Conservation (phyloP, 2,888 invertebrate species). For the Eupithecia subfuscata region DNA sequence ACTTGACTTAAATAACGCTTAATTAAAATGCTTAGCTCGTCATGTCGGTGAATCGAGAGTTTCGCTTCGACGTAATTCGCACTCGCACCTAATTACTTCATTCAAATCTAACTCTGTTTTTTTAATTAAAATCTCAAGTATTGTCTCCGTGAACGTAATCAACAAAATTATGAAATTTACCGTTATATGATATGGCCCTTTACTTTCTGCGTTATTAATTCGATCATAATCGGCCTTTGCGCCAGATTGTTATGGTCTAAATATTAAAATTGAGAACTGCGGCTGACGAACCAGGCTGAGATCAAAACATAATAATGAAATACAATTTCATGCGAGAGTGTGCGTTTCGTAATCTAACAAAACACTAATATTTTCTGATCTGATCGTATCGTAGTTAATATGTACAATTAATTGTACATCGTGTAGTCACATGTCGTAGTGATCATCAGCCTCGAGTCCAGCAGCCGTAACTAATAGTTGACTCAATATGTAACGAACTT, state of each 20-base stretch:
- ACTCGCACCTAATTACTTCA: slow-evolving; percentile 22
- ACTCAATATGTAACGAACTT: slow-evolving; percentile 51
- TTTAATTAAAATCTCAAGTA: not conserved
- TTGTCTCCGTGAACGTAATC: not conserved
- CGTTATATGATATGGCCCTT: not conserved
- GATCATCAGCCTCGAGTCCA: slow-evolving; percentile 26
- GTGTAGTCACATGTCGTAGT: slow-evolving; percentile 45
- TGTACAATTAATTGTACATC: not conserved
- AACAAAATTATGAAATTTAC: not conserved
- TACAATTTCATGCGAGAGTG: not conserved
- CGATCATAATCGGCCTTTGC: not conserved
- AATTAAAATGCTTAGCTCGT: slow-evolving; percentile 19
- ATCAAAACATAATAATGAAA: not conserved
- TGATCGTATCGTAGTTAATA: not conserved
- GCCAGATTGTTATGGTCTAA: not conserved
- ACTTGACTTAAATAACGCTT: slow-evolving; percentile 5
- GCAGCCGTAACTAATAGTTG: slow-evolving; percentile 63
- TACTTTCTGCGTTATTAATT: not conserved
- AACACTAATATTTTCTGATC: not conserved
- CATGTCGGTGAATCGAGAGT: not conserved
- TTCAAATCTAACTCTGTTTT: slow-evolving; percentile 15
- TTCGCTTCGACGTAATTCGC: slow-evolving; percentile 14
- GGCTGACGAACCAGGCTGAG: not conserved
- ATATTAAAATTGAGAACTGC: not conserved
- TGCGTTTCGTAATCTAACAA: not conserved